These are phyloP conservation scores for human (Homo sapiens) DNA, from an alignment of 2,113 vertebrate genomes.

Conservation along the genomic window GRCh38 chr3:53189001-53189500, in stretches of 20 bases:
- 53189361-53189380: background rate
- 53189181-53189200: slow-evolving; percentile 96
- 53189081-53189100: slow-evolving; percentile 99
- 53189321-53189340: background rate
- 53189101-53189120: slow-evolving; percentile 96
- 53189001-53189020: background rate
- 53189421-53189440: background rate
- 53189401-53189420: background rate
- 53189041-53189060: slow-evolving; percentile 85
- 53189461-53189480: background rate
- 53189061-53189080: slow-evolving; percentile 95
- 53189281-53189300: background rate
- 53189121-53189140: slow-evolving; percentile 99
- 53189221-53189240: slow-evolving; percentile 95
- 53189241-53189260: slow-evolving; percentile 88
- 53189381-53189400: background rate
- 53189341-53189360: background rate
- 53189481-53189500: background rate
- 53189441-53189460: background rate
- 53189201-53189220: slow-evolving; percentile 98
- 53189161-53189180: slow-evolving; percentile 98
- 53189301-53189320: fast-evolving
- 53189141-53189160: slow-evolving; percentile 98
- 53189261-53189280: background rate
- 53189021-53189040: background rate